Evolutionary conservation across 2,113 vertebrate species (phyloP).

Genomic region (Rhinoptilus africanus): DNA sequence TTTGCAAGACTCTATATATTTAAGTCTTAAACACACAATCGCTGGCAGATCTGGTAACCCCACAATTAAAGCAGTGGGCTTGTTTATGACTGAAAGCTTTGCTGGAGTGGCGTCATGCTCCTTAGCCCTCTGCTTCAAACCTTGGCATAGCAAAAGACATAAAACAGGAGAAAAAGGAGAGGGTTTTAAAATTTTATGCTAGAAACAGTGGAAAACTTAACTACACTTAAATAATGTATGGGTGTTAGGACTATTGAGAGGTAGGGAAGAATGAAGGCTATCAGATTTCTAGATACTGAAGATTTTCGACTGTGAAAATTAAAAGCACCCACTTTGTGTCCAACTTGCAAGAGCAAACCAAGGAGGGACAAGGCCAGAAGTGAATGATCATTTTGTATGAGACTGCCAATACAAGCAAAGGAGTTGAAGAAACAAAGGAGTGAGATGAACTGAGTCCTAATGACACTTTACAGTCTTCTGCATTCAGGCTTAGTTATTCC

Average conservation of each 20-base stretch:
- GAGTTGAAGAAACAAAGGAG: neutral
- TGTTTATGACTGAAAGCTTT: neutral
- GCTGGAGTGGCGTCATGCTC: neutral
- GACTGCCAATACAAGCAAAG: neutral
- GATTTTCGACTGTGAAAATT: neutral
- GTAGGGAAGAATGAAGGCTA: neutral
- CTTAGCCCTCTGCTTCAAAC: neutral
- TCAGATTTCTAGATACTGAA: neutral
- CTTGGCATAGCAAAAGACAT: neutral
- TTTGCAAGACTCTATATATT: neutral
- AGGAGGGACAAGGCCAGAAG: neutral
- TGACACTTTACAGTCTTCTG: neutral
- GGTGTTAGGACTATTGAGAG: neutral
- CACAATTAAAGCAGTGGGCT: neutral
- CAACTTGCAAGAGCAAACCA: neutral
- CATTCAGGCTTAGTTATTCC: rapidly evolving
- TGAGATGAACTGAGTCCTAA: neutral
- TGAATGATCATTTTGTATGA: neutral
- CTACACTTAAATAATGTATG: neutral
- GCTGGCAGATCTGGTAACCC: neutral
- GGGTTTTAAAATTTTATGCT: neutral
- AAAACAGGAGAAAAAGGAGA: neutral
- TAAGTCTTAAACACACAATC: neutral
- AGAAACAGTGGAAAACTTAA: neutral
- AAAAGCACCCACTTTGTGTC: neutral